phyloP scores from a whole-genome alignment of 1,140 invertebrate genomes.

The Teleogryllus occipitalis region DNA sequence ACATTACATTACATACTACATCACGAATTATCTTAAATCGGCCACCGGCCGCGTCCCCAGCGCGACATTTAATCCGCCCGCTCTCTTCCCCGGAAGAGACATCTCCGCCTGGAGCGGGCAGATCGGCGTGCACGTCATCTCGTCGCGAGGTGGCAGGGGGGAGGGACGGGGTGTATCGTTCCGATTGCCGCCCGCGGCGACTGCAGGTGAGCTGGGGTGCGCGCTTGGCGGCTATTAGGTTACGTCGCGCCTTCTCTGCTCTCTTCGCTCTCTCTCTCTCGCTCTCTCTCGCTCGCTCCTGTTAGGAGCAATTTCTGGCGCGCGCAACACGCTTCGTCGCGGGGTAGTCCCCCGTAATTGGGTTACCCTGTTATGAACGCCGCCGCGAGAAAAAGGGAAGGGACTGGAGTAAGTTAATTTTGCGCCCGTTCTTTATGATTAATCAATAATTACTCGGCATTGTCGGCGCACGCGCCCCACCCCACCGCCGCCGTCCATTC shows the following conservation, averaged over 20 bases:
- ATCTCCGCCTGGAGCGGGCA: too few relatives aligned
- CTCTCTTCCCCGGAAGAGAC: too few relatives aligned
- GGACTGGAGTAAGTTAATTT: background rate
- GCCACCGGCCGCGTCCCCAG: too few relatives aligned
- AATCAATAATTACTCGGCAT: slow-evolving; percentile 5
- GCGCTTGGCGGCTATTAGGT: background rate
- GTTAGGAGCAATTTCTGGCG: background rate
- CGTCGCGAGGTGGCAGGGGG: too few relatives aligned
- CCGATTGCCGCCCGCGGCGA: too few relatives aligned
- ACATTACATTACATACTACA: too few relatives aligned
- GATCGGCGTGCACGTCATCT: too few relatives aligned
- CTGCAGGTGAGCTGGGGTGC: too few relatives aligned
- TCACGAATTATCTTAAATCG: too few relatives aligned
- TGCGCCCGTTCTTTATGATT: background rate
- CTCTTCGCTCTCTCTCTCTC: background rate
- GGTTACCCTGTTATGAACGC: background rate
- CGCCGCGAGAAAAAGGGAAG: background rate
- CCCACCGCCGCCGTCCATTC: background rate
- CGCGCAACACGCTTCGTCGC: background rate
- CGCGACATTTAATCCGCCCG: too few relatives aligned
- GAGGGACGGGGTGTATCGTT: too few relatives aligned
- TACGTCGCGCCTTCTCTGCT: background rate
- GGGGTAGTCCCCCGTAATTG: background rate
- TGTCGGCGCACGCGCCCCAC: background rate
- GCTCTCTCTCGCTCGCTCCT: background rate